Conservation (phyloP, 2,888 invertebrate species). For the Piscicola geometra region DNA sequence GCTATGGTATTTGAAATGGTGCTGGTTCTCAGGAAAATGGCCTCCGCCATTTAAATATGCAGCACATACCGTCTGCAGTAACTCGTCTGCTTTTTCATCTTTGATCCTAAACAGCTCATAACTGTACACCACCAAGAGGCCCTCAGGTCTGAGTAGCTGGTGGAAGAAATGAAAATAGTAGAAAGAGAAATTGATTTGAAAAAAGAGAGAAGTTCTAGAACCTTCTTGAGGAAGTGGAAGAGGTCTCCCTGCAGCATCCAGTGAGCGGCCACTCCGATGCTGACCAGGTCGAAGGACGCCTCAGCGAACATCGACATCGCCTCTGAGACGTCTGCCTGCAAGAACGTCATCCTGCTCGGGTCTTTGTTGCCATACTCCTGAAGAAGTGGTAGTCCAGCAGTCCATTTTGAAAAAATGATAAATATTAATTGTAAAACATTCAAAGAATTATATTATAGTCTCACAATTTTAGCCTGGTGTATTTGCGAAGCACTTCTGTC, state of each 20-base stretch:
- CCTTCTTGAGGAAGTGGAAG: conserved; percentile 35
- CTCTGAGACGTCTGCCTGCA: conserved; percentile 7
- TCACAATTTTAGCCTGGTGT: conserved; percentile 11
- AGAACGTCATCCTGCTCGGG: conserved; percentile 13
- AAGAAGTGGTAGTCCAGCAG: neutral
- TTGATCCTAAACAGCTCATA: no score
- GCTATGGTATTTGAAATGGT: no score
- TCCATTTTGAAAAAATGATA: neutral
- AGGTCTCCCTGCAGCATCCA: no score
- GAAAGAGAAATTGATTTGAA: no score
- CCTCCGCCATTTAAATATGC: no score
- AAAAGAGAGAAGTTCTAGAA: neutral
- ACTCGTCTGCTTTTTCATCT: no score
- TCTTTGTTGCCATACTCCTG: conserved; percentile 20
- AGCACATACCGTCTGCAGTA: no score
- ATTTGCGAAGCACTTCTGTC: conserved; percentile 31
- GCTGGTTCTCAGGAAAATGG: no score
- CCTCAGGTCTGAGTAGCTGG: neutral
- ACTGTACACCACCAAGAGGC: no score
- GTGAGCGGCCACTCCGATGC: conserved; percentile 45
- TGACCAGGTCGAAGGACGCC: conserved; percentile 49
- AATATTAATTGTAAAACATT: neutral
- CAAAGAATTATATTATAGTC: neutral
- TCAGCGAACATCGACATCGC: neutral
- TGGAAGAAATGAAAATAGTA: neutral